Conservation (phyloP, 2,113 vertebrate genomes). For the Leiothrix lutea region DNA sequence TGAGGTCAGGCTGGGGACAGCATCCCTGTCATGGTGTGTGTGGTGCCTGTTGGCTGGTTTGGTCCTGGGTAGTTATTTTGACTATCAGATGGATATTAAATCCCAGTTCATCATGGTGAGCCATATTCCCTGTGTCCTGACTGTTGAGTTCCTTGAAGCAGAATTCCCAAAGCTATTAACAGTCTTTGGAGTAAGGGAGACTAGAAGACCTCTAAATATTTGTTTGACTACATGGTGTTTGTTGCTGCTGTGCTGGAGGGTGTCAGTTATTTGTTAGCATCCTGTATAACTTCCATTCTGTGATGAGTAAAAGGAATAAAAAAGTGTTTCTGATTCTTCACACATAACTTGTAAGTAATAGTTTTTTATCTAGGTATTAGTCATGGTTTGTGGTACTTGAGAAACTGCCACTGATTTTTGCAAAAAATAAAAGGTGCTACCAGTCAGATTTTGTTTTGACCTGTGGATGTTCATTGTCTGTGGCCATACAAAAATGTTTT, state of each 20-base stretch:
- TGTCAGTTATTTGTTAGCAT: background rate
- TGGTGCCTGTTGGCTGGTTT: background rate
- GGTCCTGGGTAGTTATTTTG: background rate
- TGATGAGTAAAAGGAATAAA: background rate
- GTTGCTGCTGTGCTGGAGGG: background rate
- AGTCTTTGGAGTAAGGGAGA: background rate
- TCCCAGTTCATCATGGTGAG: background rate
- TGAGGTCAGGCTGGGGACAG: background rate
- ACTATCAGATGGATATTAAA: background rate
- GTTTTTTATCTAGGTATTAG: background rate
- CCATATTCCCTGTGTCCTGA: fast-evolving
- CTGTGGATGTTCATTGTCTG: background rate
- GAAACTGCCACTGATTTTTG: background rate
- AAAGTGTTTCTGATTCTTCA: background rate
- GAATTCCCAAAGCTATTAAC: background rate
- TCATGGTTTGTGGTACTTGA: background rate
- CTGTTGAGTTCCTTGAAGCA: background rate
- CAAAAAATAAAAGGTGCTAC: background rate
- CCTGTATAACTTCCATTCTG: background rate
- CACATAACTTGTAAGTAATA: background rate
- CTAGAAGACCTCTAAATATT: background rate
- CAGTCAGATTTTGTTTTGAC: background rate
- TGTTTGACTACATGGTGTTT: fast-evolving
- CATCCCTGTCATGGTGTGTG: fast-evolving
- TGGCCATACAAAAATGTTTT: background rate